Base-by-base conservation (phyloP, 2,888 invertebrate genomes). In the Limnephilus lunatus region DNA sequence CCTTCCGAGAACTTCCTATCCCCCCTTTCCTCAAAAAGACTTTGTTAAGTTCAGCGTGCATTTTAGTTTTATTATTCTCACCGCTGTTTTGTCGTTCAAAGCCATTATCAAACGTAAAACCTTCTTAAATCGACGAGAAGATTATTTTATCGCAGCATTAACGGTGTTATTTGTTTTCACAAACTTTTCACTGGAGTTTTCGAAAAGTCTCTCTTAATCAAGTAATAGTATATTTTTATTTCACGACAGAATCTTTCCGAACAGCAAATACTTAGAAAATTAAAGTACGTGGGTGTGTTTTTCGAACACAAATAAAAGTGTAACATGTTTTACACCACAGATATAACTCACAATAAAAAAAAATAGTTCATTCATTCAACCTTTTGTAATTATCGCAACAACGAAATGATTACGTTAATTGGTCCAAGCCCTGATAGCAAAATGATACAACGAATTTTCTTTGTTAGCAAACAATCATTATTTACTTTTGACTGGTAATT, bases 381-480 rank as follows among this genome's bases (percentile, higher is more conserved):
- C 25, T n/a, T 19, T 25, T n/a, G n/a, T 68, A n/a, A 68, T 25
- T 9, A 68, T 9, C 25, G 25, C 9, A 68, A 68, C 9, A 25
- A 25, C 5, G 25, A 68, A 68, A n/a, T 68, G 4, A 25, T 68
- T 68, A 68, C 68, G 9, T 25, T 68, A 68, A 68, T 68, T 68
- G 25, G 68, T 68, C 68, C 25, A 19, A 68, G 68, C 68, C 68
- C 68, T 68, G 25, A 68, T 68, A 25, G 9, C 68, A 68, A 68
- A 68, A 68, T 68, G 68, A n/a, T 68, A 68, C n/a, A 68, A 68
- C 68, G 68, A 25, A 68, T n/a, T 68, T 68, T 68, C 68, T 68
- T n/a, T 68, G 68, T 68, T 68, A 68, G 68, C 68, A 68, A 68
- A 68, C 68, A 68, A 68, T 68, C 68, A 68, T 68, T 68, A 68